These are phyloP conservation scores for Misgurnus anguillicaudatus DNA, from an alignment of 2,113 vertebrate species.

Conservation along the genomic window DNA sequence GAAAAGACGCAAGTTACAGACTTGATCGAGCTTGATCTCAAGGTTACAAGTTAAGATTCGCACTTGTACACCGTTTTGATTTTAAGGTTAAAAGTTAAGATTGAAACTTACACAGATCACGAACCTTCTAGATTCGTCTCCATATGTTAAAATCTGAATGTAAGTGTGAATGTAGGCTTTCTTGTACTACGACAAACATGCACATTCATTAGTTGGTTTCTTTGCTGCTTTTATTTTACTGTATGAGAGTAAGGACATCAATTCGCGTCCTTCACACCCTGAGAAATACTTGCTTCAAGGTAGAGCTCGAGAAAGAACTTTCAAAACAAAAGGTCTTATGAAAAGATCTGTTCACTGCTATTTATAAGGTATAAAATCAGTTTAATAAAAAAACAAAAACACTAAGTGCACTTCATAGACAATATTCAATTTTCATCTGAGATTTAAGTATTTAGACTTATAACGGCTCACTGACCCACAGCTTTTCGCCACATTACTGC, in stretches of 20 bases:
- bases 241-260: conserved; percentile 23
- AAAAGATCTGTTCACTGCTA: not conserved
- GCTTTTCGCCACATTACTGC: too few relatives aligned
- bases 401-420: not conserved
- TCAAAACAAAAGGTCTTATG: not conserved
- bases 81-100: conserved; percentile 33
- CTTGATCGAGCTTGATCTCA: conserved; percentile 13
- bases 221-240: not conserved
- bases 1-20: not conserved
- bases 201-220: not conserved
- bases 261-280: conserved; percentile 6
- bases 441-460: not conserved
- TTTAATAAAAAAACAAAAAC: not conserved
- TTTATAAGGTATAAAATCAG: not conserved
- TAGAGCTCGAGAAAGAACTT: not conserved
- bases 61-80: not conserved
- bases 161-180: conserved; percentile 5
- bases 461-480: too few relatives aligned
- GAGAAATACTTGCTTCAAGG: conserved; percentile 6
- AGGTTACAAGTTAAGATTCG: conserved; percentile 37
- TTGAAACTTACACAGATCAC: not conserved
- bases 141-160: not conserved
- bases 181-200: not conserved
- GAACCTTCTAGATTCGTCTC: not conserved
- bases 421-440: not conserved